A percentile compares a stretch with the other conserved stretches of the same genome.
Conservation (phyloP, 2,888 invertebrate species). For the Synanthedon tipuliformis region DNA sequence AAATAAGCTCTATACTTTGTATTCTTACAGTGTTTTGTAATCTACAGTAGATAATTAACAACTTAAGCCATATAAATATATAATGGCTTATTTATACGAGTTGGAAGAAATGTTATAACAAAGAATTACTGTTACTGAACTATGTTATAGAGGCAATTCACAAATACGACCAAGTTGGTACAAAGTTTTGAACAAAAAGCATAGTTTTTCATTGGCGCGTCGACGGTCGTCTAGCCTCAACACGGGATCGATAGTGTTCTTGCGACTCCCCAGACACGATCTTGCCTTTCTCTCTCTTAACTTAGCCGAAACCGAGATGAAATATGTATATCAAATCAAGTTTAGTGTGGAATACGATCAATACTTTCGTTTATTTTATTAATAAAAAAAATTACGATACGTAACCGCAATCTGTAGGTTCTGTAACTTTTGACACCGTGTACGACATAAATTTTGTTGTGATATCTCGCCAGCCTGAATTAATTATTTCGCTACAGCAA, state of each 20-base stretch:
- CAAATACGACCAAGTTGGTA: slow-evolving; percentile 10
- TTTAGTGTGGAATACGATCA: not conserved
- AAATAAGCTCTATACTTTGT: no score
- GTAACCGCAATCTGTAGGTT: no score
- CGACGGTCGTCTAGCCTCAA: slow-evolving; percentile 52
- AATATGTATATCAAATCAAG: no score
- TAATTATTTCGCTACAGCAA: slow-evolving; percentile 24
- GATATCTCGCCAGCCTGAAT: slow-evolving; percentile 24
- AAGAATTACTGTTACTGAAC: no score
- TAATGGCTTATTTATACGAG: no score
- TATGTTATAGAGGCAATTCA: slow-evolving; percentile 9
- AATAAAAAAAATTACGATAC: no score
- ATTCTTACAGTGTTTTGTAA: no score
- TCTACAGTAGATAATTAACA: no score
- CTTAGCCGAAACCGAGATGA: no score
- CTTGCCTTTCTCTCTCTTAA: not conserved
- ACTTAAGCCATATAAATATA: no score
- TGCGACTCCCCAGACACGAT: not conserved
- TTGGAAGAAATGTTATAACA: no score
- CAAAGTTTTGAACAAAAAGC: slow-evolving; percentile 36
- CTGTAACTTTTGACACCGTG: not conserved
- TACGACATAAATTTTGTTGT: slow-evolving; percentile 7
- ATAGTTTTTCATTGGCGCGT: slow-evolving; percentile 57
- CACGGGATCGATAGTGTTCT: slow-evolving; percentile 42
- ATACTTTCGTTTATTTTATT: no score